Conservation (phyloP, 2,888 invertebrate genomes). For the Gerris lacustris region DNA sequence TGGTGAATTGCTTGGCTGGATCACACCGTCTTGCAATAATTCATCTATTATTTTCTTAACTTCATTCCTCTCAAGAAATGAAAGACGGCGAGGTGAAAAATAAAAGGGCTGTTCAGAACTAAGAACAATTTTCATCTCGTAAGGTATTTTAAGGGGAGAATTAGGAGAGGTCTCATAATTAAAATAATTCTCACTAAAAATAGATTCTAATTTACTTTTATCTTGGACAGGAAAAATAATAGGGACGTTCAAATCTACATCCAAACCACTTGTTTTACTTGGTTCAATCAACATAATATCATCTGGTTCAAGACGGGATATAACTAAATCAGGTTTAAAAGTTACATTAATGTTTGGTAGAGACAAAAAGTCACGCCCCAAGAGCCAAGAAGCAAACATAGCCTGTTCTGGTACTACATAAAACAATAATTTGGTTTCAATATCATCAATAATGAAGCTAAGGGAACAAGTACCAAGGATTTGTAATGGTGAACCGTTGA, state of each 20-base stretch:
- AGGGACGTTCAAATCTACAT: too few relatives aligned
- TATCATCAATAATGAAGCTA: neutral
- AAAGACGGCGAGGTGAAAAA: constrained; percentile 11
- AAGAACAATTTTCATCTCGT: too few relatives aligned
- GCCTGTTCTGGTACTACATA: neutral
- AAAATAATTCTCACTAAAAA: too few relatives aligned
- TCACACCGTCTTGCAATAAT: constrained; percentile 1
- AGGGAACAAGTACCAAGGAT: neutral
- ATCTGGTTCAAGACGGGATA: too few relatives aligned
- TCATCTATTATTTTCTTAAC: constrained; percentile 12
- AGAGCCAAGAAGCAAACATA: neutral
- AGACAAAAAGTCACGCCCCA: neutral
- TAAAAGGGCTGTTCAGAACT: constrained; percentile 9
- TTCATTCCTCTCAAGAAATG: constrained; percentile 1
- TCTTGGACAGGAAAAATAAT: too few relatives aligned
- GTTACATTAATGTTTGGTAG: neutral
- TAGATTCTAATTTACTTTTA: too few relatives aligned
- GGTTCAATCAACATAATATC: too few relatives aligned
- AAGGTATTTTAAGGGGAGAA: too few relatives aligned
- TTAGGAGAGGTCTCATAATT: too few relatives aligned
- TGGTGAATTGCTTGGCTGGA: constrained; percentile 9
- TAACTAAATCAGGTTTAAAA: too few relatives aligned
- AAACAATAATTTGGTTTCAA: neutral
- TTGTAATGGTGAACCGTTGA: neutral
- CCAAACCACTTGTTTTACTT: too few relatives aligned